Evolutionary conservation across 2,113 vertebrate genomes (phyloP).

Genomic region (Pseudopipra pipra): DNA sequence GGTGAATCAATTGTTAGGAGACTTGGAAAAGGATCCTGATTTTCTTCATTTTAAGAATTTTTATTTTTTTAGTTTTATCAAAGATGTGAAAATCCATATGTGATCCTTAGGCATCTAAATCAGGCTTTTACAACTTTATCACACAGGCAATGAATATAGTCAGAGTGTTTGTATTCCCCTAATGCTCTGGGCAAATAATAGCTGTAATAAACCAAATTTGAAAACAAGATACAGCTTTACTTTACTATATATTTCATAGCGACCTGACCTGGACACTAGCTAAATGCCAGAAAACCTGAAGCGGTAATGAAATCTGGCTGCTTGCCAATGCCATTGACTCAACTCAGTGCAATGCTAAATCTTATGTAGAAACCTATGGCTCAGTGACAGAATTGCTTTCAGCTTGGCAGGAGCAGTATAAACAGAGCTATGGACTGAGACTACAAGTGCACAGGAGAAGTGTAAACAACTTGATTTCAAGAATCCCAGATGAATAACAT

Average conservation of each 20-base stretch:
- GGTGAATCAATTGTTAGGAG: not conserved
- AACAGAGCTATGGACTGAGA: conserved; percentile 37
- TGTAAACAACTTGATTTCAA: conserved; percentile 52
- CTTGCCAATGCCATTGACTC: not conserved
- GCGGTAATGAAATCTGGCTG: conserved; percentile 4
- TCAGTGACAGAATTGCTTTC: not conserved
- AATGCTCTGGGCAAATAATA: not conserved
- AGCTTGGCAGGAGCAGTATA: conserved; percentile 31
- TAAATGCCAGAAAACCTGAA: conserved; percentile 48
- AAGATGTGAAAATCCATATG: not conserved
- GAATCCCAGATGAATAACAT: conserved; percentile 30
- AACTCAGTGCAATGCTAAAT: not conserved
- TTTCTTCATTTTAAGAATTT: not conserved
- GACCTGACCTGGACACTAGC: conserved; percentile 19
- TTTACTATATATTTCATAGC: not conserved
- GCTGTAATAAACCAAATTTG: not conserved
- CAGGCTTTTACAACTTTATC: not conserved
- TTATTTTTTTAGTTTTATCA: not conserved
- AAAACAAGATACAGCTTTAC: not conserved
- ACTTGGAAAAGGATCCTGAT: not conserved
- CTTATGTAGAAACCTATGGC: not conserved
- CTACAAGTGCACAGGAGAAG: not conserved
- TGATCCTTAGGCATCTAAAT: not conserved
- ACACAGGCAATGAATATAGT: not conserved
- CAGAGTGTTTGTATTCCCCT: not conserved